Base-by-base conservation (phyloP, 2,888 invertebrate genomes). In the Galerucella nymphaeae region DNA sequence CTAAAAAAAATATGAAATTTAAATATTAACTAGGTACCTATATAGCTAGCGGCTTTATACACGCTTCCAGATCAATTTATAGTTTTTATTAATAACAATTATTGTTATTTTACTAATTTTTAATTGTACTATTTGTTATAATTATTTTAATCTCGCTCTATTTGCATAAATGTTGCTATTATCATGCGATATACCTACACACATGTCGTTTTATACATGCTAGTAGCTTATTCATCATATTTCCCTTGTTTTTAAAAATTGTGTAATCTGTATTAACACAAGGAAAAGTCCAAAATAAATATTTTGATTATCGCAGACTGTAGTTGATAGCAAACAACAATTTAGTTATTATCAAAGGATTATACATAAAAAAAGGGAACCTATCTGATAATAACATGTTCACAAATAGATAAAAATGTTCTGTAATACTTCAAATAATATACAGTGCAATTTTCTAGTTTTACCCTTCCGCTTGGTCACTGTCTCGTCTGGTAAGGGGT, bases 391-490 rank as follows among this genome's bases (percentile, higher is more conserved):
- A 30, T 30, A 30, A 8, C 6, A 30, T 30, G 30, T 30, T 8
- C 30, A 30, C 30, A 30, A 30, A 30, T 30, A 30, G 30, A 30
- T 30, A 30, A 30, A 30, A 30, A n/a, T n/a, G n/a, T n/a, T n/a
- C n/a, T n/a, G n/a, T n/a, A n/a, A n/a, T n/a, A n/a, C n/a, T n/a
- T n/a, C n/a, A 30, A 11, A 16, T 42, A 42, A 42, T 58, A 61
- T 42, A 11, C 61, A 62, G 13, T 62, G 42, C 38, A 38, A 30
- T 69, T 73, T 69, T 69, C 72, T 69, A 73, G 69, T 69, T 69
- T 69, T 73, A 66, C 72, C 72, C 72, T 72, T 72, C 66, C 66
- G 65, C 57, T 48, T 73, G 72, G 72, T 58, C 69, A 73, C 61
- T 69, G 65, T 67, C 72, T 66, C 66, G 61, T 42, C 41, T 62